phyloP scores from a whole-genome alignment of 2,113 vertebrate genomes.

The Xiphophorus maculatus region DNA sequence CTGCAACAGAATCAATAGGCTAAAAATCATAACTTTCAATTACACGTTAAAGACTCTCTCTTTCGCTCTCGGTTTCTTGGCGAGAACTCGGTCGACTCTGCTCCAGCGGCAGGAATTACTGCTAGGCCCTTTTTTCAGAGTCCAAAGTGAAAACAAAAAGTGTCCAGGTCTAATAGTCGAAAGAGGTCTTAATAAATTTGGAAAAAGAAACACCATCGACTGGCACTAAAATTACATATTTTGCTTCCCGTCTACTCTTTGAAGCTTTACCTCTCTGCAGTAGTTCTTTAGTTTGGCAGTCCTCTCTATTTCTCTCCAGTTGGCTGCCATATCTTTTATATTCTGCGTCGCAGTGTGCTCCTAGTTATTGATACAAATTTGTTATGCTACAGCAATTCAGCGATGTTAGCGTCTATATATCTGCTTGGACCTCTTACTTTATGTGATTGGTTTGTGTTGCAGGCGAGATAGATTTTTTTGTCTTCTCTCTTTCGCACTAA shows the following conservation, averaged over 20 bases:
- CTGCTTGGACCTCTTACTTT: neutral
- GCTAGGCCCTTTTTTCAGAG: no score
- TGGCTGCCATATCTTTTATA: slow-evolving; percentile 15
- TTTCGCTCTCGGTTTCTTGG: no score
- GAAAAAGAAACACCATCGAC: neutral
- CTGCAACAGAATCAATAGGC: no score
- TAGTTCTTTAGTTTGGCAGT: slow-evolving; percentile 31
- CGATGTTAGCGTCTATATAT: slow-evolving; percentile 8
- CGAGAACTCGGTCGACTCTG: no score
- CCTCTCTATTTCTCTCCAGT: slow-evolving; percentile 23
- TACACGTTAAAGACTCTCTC: no score
- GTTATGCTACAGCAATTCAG: neutral
- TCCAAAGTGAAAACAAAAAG: slow-evolving; percentile 1
- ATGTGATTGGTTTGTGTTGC: slow-evolving; percentile 17
- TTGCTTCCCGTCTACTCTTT: slow-evolving; percentile 37
- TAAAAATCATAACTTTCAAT: no score
- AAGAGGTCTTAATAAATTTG: neutral
- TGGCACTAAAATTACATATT: slow-evolving; percentile 8
- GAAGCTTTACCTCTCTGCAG: slow-evolving; percentile 35
- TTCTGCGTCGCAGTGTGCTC: slow-evolving; percentile 20
- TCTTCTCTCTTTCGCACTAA: slow-evolving; percentile 9
- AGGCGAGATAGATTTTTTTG: slow-evolving; percentile 12
- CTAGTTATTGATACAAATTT: slow-evolving; percentile 21
- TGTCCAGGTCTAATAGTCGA: no score
- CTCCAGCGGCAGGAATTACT: no score